Evolutionary conservation across 92 coral and sea anemone genomes (phyloP).

Genomic region (Porites divaricata): DNA sequence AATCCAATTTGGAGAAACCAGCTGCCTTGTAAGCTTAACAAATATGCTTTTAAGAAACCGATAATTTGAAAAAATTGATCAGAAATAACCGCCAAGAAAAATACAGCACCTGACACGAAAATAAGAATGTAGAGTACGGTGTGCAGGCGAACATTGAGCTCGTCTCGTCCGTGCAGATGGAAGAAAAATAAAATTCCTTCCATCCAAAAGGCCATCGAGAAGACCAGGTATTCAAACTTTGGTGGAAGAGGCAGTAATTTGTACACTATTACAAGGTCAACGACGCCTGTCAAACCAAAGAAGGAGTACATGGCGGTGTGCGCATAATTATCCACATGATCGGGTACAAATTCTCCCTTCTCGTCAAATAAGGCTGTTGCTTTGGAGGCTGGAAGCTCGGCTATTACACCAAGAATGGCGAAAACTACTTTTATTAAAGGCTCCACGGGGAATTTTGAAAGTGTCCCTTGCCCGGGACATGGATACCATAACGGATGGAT

Average conservation of each 20-base stretch:
- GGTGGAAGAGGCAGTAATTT: constrained; percentile 38
- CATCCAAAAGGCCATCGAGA: constrained; percentile 53
- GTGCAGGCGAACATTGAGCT: constrained; percentile 65
- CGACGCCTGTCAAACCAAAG: constrained; percentile 56
- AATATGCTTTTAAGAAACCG: constrained; percentile 42
- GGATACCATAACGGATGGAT: constrained; percentile 15
- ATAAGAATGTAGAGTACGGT: constrained; percentile 54
- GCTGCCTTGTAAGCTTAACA: constrained; percentile 52
- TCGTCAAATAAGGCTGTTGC: constrained; percentile 19
- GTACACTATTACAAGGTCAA: constrained; percentile 47
- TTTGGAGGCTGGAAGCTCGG: constrained; percentile 10
- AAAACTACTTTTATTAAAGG: constrained; percentile 39
- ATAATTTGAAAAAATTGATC: constrained; percentile 24
- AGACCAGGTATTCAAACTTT: constrained; percentile 43
- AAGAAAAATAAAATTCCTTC: constrained; percentile 64
- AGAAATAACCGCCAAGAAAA: constrained; percentile 39
- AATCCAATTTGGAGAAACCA: constrained; percentile 64
- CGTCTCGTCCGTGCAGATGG: constrained; percentile 65
- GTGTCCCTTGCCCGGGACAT: not conserved
- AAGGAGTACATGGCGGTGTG: constrained; percentile 64
- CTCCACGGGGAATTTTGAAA: constrained; percentile 40
- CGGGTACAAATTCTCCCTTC: constrained; percentile 23
- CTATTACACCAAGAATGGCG: constrained; percentile 34
- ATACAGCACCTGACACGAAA: constrained; percentile 39
- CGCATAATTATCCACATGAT: constrained; percentile 31